These are phyloP conservation scores for Psittacula echo DNA, from an alignment of 2,797 vertebrate species.

Conservation along the genomic window DNA sequence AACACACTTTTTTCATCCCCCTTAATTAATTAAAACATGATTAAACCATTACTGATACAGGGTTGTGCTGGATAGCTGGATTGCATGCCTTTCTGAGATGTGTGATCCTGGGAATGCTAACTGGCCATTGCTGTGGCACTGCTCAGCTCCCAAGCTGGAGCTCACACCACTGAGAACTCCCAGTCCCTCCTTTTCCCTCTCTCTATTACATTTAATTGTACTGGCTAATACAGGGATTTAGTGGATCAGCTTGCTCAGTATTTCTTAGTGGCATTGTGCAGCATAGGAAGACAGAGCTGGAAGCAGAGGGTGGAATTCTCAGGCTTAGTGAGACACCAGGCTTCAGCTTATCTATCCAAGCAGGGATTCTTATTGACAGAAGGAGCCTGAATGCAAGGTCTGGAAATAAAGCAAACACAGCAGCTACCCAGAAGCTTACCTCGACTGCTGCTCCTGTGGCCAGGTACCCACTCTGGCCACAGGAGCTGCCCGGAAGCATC, in stretches of 20 bases:
- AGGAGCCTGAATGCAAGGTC: neutral
- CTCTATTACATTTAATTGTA: constrained; percentile 17
- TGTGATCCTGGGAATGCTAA: neutral
- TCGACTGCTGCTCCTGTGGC: neutral
- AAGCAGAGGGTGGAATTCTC: constrained; percentile 31
- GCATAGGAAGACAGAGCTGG: constrained; percentile 7
- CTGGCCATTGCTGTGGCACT: fast-evolving
- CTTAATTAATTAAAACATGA: neutral
- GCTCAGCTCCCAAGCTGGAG: neutral
- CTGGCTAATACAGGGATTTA: constrained; percentile 30
- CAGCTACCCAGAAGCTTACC: constrained; percentile 6
- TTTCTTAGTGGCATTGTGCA: constrained; percentile 39
- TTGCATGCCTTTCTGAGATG: neutral
- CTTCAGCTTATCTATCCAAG: neutral
- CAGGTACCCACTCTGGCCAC: neutral
- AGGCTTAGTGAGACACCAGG: neutral
- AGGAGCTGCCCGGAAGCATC: neutral
- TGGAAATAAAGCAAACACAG: neutral
- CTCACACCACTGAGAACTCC: neutral
- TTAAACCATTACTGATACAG: neutral
- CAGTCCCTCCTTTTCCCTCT: neutral
- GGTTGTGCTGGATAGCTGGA: neutral
- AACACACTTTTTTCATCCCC: neutral
- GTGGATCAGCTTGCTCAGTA: constrained; percentile 14
- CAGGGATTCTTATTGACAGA: constrained; percentile 37